phyloP scores from a whole-genome alignment of 2,113 vertebrate genomes.

The Leucopsar rothschildi region DNA sequence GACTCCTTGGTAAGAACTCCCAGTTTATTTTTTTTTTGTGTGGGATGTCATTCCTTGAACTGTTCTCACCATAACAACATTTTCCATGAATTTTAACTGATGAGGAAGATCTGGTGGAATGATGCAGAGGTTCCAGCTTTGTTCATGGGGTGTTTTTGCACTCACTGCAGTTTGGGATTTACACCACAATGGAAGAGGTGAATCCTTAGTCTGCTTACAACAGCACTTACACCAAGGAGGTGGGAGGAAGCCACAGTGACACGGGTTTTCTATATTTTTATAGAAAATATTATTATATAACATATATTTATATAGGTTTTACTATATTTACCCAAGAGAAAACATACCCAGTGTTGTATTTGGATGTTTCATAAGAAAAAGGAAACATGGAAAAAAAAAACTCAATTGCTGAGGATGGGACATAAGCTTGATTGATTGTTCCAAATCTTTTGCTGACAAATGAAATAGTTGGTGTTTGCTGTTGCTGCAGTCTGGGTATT shows the following conservation, averaged over 20 bases:
- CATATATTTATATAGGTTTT: background rate
- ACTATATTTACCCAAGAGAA: background rate
- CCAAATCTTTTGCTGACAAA: background rate
- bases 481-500: background rate
- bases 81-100: background rate
- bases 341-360: background rate
- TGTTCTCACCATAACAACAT: background rate
- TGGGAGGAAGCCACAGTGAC: background rate
- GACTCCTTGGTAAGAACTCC: background rate
- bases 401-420: background rate
- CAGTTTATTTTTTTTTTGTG: background rate
- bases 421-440: background rate
- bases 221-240: rapidly evolving
- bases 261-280: too few relatives aligned
- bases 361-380: background rate
- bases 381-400: background rate
- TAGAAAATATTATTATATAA: too few relatives aligned
- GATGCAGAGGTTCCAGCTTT: rapidly evolving
- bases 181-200: background rate
- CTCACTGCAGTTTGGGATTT: background rate
- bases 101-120: background rate
- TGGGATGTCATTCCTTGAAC: background rate
- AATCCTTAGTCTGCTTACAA: background rate
- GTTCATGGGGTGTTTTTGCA: background rate
- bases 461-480: background rate